These are phyloP conservation scores for Gryon sp. DNA, from an alignment of 1,140 invertebrate species.

Conservation along the genomic window DNA sequence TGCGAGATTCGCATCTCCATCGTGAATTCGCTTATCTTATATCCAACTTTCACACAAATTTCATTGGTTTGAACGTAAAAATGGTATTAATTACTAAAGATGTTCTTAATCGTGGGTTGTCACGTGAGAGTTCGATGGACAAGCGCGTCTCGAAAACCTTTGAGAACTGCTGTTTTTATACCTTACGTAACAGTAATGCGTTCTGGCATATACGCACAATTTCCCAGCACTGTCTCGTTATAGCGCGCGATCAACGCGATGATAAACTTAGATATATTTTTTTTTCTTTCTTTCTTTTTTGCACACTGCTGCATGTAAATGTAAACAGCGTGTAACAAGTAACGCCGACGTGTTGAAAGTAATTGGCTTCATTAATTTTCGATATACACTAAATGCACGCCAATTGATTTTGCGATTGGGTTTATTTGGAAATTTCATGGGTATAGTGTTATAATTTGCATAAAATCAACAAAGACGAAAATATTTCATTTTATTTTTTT, in stretches of 20 bases:
- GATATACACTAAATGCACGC: constrained; percentile 28
- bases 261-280: constrained; percentile 54
- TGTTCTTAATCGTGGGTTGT: constrained; percentile 20
- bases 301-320: constrained; percentile 48
- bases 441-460: no score
- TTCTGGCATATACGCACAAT: constrained; percentile 59
- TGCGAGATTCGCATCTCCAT: no score
- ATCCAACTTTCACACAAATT: constrained; percentile 7
- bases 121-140: constrained; percentile 39
- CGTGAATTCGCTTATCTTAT: no score
- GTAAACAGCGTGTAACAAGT: constrained; percentile 52
- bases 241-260: constrained; percentile 42
- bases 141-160: constrained; percentile 13
- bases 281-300: constrained; percentile 38
- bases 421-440: no score
- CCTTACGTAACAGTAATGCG: constrained; percentile 62
- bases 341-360: constrained; percentile 44
- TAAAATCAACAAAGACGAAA: no score
- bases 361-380: constrained; percentile 59
- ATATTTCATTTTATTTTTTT: no score
- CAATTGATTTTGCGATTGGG: no score
- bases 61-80: constrained; percentile 14
- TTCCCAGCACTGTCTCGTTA: constrained; percentile 62
- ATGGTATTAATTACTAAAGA: constrained; percentile 30
- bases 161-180: constrained; percentile 61